These are phyloP conservation scores for Drosophila simulans DNA, from an alignment of 1,140 invertebrate species.

Conservation along the genomic window DNA sequence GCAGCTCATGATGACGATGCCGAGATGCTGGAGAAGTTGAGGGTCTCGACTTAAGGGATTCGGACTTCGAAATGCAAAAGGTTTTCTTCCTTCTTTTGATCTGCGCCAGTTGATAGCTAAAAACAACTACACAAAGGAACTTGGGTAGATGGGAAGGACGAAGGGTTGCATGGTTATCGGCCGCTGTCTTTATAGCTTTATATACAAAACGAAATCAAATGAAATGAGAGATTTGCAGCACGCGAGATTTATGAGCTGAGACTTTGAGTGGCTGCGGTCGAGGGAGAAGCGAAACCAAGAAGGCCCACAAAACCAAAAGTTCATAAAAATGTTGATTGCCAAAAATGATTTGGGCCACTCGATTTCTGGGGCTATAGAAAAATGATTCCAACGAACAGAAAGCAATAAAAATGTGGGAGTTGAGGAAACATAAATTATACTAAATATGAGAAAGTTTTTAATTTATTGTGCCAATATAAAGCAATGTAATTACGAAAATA, in stretches of 20 bases:
- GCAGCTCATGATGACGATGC: conserved; percentile 40
- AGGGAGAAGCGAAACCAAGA: conserved; percentile 9
- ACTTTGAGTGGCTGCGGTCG: conserved; percentile 43
- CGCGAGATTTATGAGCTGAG: conserved; percentile 77
- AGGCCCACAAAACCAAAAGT: conserved; percentile 33
- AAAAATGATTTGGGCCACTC: conserved; percentile 21
- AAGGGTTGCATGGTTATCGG: conserved; percentile 12
- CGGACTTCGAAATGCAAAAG: conserved; percentile 64
- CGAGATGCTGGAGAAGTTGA: conserved; percentile 1
- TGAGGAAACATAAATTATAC: neutral
- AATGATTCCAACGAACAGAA: conserved; percentile 6
- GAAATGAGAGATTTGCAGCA: conserved; percentile 73
- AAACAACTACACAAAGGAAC: conserved; percentile 38
- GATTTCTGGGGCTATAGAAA: conserved; percentile 17
- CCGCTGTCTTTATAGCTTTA: conserved; percentile 58
- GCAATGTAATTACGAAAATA: no score
- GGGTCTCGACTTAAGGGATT: conserved; percentile 40
- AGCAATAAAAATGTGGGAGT: conserved; percentile 6
- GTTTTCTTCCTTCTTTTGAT: conserved; percentile 55
- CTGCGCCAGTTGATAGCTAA: conserved; percentile 62
- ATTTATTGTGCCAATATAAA: neutral
- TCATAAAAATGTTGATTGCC: conserved; percentile 50
- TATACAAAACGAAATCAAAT: conserved; percentile 61
- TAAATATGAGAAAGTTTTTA: neutral
- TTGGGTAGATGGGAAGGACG: neutral